Evolutionary conservation across 2,113 vertebrate genomes (phyloP).

Genomic region (Phyllostomus hastatus): DNA sequence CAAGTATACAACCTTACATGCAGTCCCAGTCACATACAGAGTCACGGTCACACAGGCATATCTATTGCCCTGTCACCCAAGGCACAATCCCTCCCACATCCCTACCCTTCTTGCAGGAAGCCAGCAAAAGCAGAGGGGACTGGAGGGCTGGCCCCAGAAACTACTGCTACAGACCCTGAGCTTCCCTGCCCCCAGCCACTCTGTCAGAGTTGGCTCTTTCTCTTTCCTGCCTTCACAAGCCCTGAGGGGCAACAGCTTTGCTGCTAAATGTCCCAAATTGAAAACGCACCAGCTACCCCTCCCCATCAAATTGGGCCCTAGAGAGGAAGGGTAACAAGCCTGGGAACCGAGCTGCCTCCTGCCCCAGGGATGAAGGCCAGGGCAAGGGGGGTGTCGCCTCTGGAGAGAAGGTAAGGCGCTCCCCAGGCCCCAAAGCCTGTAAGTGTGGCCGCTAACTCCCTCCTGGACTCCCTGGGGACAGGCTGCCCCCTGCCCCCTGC

Average conservation of each 20-base stretch:
- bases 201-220: neutral
- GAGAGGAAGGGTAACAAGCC: conserved; percentile 19
- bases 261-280: neutral
- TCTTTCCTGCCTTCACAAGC: neutral
- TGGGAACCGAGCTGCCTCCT: neutral
- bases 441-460: neutral
- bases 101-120: neutral
- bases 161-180: neutral
- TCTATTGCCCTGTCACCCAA: neutral
- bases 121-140: neutral
- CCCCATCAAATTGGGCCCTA: neutral
- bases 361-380: neutral
- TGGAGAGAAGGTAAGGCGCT: neutral
- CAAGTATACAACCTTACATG: neutral
- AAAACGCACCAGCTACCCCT: neutral
- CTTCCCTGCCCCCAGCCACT: neutral
- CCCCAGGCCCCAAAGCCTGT: neutral
- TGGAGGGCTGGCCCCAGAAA: neutral
- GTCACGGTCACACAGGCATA: neutral
- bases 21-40: neutral
- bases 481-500: neutral
- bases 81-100: neutral
- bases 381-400: neutral
- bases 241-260: neutral
- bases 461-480: neutral